phyloP scores from a whole-genome alignment of 2,113 vertebrate genomes.

The Hemicordylus capensis region DNA sequence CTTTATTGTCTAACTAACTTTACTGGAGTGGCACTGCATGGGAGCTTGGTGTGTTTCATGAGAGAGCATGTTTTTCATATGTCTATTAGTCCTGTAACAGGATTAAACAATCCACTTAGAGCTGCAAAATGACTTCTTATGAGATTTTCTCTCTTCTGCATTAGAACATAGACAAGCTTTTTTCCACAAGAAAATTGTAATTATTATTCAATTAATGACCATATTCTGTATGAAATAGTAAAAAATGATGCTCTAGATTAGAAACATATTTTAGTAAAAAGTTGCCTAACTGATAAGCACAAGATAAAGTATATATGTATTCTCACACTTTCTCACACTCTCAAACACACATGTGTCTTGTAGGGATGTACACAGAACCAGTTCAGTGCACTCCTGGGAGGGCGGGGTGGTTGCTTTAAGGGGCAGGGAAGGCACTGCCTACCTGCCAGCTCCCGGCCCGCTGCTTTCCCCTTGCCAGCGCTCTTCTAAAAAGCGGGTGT shows the following conservation, averaged over 20 bases:
- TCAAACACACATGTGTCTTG: too few species aligned
- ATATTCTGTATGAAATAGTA: slow-evolving; percentile 49
- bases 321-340: too few species aligned
- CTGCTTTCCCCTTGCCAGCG: too few species aligned
- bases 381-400: too few species aligned
- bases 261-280: slow-evolving; percentile 54
- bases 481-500: too few species aligned
- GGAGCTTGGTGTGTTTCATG: slow-evolving; percentile 52
- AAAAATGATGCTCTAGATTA: slow-evolving; percentile 57
- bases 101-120: slow-evolving; percentile 72
- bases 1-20: slow-evolving; percentile 52
- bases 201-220: slow-evolving; percentile 64
- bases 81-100: slow-evolving; percentile 69
- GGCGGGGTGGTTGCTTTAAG: too few species aligned
- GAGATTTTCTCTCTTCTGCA: slow-evolving; percentile 66
- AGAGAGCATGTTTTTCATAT: slow-evolving; percentile 62
- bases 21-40: slow-evolving; percentile 41
- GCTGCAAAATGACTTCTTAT: slow-evolving; percentile 62
- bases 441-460: too few species aligned
- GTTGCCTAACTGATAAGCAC: slow-evolving; percentile 19
- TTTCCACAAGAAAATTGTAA: slow-evolving; percentile 43
- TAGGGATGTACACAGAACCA: too few species aligned
- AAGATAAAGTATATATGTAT: neutral
- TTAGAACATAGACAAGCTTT: neutral
- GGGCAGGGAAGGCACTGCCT: too few species aligned